These are phyloP conservation scores for Anodontia alba DNA, from an alignment of 2,888 invertebrate species.

Conservation along the genomic window DNA sequence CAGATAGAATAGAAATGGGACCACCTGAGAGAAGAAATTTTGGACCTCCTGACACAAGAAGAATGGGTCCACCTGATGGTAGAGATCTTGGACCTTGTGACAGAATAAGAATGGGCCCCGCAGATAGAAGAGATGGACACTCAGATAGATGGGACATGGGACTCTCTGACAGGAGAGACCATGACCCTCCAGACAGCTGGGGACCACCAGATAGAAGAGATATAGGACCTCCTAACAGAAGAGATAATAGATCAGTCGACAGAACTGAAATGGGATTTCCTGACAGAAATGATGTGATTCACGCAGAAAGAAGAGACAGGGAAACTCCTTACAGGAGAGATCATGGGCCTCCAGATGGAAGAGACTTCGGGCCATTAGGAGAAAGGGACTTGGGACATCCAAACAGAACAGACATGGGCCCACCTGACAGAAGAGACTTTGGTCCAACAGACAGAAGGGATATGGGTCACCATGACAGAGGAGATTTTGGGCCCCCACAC, in stretches of 20 bases:
- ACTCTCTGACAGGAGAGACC: not conserved
- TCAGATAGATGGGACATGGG: not conserved
- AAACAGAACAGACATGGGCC: not conserved
- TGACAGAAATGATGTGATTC: not conserved
- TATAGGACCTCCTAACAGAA: not conserved
- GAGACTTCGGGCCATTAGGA: not conserved
- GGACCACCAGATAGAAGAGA: not conserved
- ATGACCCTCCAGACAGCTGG: conserved; percentile 7
- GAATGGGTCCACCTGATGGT: conserved; percentile 17
- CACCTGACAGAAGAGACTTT: not conserved
- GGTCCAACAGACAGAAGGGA: not conserved
- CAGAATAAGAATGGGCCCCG: not conserved
- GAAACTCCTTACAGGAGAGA: not conserved
- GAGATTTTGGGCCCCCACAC: not conserved
- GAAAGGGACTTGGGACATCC: not conserved
- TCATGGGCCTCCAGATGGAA: not conserved
- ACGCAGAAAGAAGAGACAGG: not conserved
- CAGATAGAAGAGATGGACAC: not conserved
- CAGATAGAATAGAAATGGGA: not conserved
- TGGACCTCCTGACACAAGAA: not conserved
- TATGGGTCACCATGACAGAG: not conserved
- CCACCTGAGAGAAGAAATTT: not conserved
- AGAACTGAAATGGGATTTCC: not conserved
- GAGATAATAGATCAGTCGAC: not conserved
- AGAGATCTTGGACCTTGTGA: conserved; percentile 4